Evolutionary conservation across 2,113 vertebrate genomes (phyloP).

Genomic region (Barbus barbus): DNA sequence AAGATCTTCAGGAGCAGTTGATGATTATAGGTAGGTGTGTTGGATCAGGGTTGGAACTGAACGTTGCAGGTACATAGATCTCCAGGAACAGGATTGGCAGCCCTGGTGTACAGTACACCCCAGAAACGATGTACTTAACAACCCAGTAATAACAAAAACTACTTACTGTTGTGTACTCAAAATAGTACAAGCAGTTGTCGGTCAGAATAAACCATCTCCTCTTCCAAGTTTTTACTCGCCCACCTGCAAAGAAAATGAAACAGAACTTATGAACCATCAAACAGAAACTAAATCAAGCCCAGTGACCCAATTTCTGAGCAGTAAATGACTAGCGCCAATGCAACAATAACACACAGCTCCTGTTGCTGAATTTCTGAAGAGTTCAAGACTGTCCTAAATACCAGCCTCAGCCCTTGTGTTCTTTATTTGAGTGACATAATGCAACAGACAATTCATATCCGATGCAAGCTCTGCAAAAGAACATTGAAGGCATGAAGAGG

Average conservation of each 20-base stretch:
- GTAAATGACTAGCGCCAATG: not conserved
- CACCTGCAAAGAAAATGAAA: constrained; percentile 42
- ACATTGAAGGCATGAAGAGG: not conserved
- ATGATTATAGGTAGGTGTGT: too few species aligned
- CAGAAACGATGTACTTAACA: not conserved
- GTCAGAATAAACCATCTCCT: constrained; percentile 60
- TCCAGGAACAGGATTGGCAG: not conserved
- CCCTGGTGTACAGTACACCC: not conserved
- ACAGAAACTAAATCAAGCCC: not conserved
- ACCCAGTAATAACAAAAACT: not conserved
- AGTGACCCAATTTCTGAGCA: not conserved
- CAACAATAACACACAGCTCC: not conserved
- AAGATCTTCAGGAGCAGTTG: too few species aligned
- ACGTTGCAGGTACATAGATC: not conserved
- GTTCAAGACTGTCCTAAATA: not conserved
- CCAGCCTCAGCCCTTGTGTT: not conserved
- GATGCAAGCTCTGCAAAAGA: not conserved
- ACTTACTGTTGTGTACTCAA: constrained; percentile 59
- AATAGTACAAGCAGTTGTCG: constrained; percentile 60
- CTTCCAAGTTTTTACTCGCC: constrained; percentile 59
- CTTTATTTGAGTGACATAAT: not conserved
- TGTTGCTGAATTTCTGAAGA: not conserved
- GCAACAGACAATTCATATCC: not conserved
- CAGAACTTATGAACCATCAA: not conserved
- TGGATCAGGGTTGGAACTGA: not conserved